phyloP scores from a whole-genome alignment of 2,113 vertebrate species.

The Litocranius walleri region DNA sequence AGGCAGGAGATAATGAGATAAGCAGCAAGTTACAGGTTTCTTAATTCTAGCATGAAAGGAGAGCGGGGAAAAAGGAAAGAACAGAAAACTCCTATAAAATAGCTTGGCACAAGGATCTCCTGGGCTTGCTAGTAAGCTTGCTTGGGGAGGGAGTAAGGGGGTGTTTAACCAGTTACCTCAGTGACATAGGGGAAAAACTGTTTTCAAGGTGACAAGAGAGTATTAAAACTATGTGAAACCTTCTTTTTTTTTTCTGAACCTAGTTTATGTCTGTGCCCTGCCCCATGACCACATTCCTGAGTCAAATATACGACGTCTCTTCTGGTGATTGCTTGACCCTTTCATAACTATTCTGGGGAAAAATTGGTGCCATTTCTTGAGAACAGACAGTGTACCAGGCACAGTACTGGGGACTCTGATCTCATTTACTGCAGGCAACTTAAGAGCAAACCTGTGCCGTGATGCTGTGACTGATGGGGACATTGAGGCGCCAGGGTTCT shows the following conservation, averaged over 20 bases:
- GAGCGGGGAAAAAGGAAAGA: background rate
- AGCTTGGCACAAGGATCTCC: background rate
- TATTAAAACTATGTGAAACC: background rate
- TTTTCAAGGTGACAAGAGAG: background rate
- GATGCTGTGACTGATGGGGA: background rate
- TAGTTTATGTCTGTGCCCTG: background rate
- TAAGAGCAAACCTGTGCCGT: background rate
- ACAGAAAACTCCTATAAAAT: background rate
- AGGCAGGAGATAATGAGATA: constrained; percentile 86
- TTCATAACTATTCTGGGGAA: background rate
- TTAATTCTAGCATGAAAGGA: constrained; percentile 73
- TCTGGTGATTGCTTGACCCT: background rate
- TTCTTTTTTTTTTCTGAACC: background rate
- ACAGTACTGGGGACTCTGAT: background rate
- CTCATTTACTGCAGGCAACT: background rate
- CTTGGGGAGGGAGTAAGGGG: background rate
- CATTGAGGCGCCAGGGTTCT: background rate
- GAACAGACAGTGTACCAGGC: background rate
- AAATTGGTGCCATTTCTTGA: background rate
- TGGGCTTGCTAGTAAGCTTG: background rate
- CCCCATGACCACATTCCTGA: background rate
- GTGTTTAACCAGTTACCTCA: constrained; percentile 35
- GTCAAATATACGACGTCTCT: background rate
- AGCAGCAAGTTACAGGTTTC: constrained; percentile 80
- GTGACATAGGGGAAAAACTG: background rate